Base-by-base conservation (phyloP, 2,888 invertebrate species). In the Eupithecia inturbata region DNA sequence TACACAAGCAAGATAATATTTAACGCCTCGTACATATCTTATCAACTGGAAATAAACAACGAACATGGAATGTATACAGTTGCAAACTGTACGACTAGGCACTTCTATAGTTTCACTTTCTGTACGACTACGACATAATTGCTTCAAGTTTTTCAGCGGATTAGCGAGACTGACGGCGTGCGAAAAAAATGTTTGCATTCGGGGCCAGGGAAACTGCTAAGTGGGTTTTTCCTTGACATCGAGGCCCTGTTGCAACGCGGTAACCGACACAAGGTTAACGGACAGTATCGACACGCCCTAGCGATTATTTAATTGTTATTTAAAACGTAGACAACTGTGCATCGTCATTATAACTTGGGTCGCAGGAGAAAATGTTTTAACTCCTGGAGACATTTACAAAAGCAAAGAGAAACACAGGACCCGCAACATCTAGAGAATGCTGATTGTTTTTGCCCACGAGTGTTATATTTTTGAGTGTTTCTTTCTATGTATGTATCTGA, bases 221-320 rank as follows among this genome's bases (percentile, higher is more conserved):
- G 90, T 94, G 88, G 91, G 90, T 87, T 91, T 94, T 92, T 91
- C 94, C 94, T 94, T 94, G 94, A 94, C 94, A 93, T 91, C 86
- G 89, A 85, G 89, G 90, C 90, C 88, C 91, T 92, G 92, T 93
- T 93, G 93, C 92, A 93, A 93, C 91, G 89, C 89, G 88, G 89
- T 90, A 91, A 92, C 88, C 87, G 90, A 91, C 85, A 92, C 94
- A 94, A 94, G 94, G 94, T 92, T 91, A 85, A 77, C 80, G 77
- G 77, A 80, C 80, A 80, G 77, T 85, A 79, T 84, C 88, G 93
- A 94, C 92, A 94, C 92, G 94, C 94, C 94, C 93, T 93, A 88
- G 87, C 92, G 88, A 91, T 93, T 93, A 92, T 93, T 92, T 92
- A 93, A 93, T 93, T 93, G 91, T 92, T 91, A 92, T 91, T 93